Evolutionary conservation across 1,140 invertebrate species (phyloP).

Genomic region (Lamellibrachia luymesi): DNA sequence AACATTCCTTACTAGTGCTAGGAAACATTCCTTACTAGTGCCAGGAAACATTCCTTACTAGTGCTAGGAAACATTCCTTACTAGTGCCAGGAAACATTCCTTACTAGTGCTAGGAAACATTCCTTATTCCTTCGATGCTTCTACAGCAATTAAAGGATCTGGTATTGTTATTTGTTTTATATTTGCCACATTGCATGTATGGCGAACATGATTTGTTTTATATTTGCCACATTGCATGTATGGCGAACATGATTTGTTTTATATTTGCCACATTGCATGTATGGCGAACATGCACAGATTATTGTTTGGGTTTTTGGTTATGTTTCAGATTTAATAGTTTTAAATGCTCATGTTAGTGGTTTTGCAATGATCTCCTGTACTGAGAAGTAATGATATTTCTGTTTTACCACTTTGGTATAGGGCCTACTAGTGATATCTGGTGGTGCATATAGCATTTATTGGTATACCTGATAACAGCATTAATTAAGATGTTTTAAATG

Average conservation of each 20-base stretch:
- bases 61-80: too few species aligned
- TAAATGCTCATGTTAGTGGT: not conserved
- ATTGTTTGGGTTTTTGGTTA: not conserved
- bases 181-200: not conserved
- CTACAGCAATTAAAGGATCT: not conserved
- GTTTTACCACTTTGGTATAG: too few species aligned
- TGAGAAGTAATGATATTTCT: not conserved
- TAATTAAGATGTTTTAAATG: not conserved
- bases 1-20: not conserved
- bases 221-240: not conserved
- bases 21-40: too few species aligned
- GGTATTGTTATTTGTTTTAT: not conserved
- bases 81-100: too few species aligned
- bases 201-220: not conserved
- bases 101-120: too few species aligned
- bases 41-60: too few species aligned
- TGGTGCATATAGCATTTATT: not conserved
- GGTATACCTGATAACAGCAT: not conserved
- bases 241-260: not conserved
- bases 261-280: not conserved
- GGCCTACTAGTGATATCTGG: not conserved
- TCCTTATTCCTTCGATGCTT: not conserved
- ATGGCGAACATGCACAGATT: not conserved
- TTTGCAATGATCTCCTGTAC: not conserved
- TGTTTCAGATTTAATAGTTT: not conserved